phyloP scores from a whole-genome alignment of 2,113 vertebrate species.

The Danio rerio region DNA sequence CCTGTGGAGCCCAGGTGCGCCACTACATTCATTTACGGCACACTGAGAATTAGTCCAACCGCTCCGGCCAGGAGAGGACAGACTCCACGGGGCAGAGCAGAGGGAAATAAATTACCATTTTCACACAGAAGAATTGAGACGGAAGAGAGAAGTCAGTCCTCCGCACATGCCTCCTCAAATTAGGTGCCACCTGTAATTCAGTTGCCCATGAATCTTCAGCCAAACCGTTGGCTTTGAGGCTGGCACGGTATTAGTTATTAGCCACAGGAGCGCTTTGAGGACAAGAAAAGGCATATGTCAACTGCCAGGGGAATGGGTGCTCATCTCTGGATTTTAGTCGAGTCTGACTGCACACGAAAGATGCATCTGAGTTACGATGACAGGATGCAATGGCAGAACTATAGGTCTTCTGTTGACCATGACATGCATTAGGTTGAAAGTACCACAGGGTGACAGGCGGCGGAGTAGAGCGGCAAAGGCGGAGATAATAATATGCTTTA shows the following conservation, averaged over 20 bases:
- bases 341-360: not conserved
- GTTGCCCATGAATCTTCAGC: slow-evolving; percentile 37
- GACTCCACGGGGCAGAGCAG: slow-evolving; percentile 26
- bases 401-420: slow-evolving; percentile 25
- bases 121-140: slow-evolving; percentile 33
- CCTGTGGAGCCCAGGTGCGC: slow-evolving; percentile 60
- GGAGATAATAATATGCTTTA: not conserved
- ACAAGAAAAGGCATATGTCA: slow-evolving; percentile 24
- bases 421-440: not conserved
- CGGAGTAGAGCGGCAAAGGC: not conserved
- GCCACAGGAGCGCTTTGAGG: slow-evolving; percentile 12
- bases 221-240: slow-evolving; percentile 6
- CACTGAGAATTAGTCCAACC: slow-evolving; percentile 36
- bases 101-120: slow-evolving; percentile 46
- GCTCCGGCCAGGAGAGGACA: slow-evolving; percentile 38
- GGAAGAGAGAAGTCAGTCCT: slow-evolving; percentile 31
- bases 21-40: slow-evolving; percentile 49
- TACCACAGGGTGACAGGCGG: too few species aligned
- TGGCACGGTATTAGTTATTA: slow-evolving; percentile 24
- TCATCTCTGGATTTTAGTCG: slow-evolving; percentile 10
- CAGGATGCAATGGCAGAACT: not conserved
- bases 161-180: slow-evolving; percentile 48
- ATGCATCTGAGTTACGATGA: slow-evolving; percentile 14
- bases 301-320: slow-evolving; percentile 34
- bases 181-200: slow-evolving; percentile 45